Evolutionary conservation across 2,888 invertebrate genomes (phyloP).

Genomic region (Pyrrhopygopsis socrates): DNA sequence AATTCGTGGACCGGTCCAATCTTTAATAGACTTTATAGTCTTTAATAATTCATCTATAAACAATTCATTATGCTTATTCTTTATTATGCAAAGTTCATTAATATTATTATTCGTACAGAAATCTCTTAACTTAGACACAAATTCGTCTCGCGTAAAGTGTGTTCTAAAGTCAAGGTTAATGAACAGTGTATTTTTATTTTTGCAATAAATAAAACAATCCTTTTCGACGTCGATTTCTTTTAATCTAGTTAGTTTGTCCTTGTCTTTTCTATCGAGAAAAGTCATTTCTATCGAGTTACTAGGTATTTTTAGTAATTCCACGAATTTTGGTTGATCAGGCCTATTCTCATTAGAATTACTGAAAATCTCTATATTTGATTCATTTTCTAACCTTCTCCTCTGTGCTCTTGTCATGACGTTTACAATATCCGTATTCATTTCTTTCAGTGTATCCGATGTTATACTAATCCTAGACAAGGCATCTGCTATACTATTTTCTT

Average conservation of each 20-base stretch:
- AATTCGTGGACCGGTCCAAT: constrained; percentile 42
- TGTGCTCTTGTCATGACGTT: neutral
- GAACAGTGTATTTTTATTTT: too few species aligned
- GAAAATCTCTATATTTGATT: neutral
- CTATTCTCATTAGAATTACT: too few species aligned
- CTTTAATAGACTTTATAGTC: constrained; percentile 18
- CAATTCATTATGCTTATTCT: neutral
- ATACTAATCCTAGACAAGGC: constrained; percentile 59
- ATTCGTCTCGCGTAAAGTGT: constrained; percentile 40
- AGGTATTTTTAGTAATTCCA: too few species aligned
- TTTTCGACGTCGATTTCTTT: too few species aligned
- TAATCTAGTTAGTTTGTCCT: too few species aligned
- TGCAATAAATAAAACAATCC: too few species aligned
- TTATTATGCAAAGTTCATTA: constrained; percentile 40
- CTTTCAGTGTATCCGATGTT: constrained; percentile 66
- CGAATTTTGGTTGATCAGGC: too few species aligned
- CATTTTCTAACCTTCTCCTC: neutral
- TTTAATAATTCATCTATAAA: neutral
- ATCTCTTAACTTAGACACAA: constrained; percentile 5
- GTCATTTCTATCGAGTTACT: too few species aligned
- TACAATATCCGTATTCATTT: neutral
- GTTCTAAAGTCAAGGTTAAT: neutral
- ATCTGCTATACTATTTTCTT: constrained; percentile 60
- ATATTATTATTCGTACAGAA: constrained; percentile 35
- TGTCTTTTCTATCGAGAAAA: too few species aligned